A percentile compares a stretch with the other conserved stretches of the same genome.
These are phyloP conservation scores for Sitta carolinensis DNA, from an alignment of 2,797 vertebrate species.

Conservation along the genomic window DNA sequence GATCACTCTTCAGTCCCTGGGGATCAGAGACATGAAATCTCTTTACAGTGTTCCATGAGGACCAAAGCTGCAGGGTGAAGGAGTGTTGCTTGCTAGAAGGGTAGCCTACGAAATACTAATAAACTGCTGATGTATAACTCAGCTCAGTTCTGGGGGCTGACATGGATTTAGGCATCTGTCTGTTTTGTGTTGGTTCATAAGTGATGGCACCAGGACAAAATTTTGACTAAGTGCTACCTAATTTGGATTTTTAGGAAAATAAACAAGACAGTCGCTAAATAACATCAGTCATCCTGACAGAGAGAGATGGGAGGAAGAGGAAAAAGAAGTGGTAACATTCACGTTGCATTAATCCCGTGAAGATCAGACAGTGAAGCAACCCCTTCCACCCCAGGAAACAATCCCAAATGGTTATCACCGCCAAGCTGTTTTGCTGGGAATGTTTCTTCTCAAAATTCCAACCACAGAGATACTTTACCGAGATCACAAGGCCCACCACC, in stretches of 20 bases:
- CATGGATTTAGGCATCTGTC: not conserved
- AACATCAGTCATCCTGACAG: not conserved
- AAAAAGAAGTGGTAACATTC: not conserved
- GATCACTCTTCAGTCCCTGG: not conserved
- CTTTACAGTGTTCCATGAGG: not conserved
- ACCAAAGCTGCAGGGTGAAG: not conserved
- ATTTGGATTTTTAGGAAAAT: not conserved
- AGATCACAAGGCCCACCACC: not conserved
- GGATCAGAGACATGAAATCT: not conserved
- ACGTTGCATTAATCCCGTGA: rapidly evolving
- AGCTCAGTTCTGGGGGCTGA: not conserved
- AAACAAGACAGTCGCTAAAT: not conserved
- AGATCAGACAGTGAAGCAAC: rapidly evolving
- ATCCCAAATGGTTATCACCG: rapidly evolving
- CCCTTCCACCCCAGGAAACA: not conserved
- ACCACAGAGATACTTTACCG: not conserved
- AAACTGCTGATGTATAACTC: not conserved
- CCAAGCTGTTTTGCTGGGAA: not conserved
- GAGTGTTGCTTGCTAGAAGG: not conserved
- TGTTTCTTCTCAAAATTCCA: not conserved
- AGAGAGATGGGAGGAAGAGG: not conserved
- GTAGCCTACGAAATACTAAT: not conserved
- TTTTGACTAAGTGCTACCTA: not conserved
- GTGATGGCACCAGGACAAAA: not conserved
- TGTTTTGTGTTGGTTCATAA: not conserved